Conservation (phyloP, 2,888 invertebrate genomes). For the Scaptodrosophila latifasciaeformis region DNA sequence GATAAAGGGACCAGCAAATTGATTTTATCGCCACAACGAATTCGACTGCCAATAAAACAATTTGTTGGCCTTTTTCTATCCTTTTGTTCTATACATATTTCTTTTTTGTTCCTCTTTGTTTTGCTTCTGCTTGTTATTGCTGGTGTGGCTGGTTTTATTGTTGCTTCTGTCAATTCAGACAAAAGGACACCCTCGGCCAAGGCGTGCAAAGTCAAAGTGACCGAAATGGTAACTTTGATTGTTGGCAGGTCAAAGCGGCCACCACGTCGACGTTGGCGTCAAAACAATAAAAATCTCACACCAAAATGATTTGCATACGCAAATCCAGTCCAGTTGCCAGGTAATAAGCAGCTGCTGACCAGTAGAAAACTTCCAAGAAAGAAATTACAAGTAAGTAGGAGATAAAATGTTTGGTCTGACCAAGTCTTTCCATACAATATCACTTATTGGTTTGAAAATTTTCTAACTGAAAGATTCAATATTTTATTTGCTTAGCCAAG, state of each 20-base stretch:
- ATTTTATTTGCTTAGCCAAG: too few relatives aligned
- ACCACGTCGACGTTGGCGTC: neutral
- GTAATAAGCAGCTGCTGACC: neutral
- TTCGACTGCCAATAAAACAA: constrained; percentile 64
- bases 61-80: constrained; percentile 41
- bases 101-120: neutral
- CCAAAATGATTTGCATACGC: constrained; percentile 2
- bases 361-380: too few relatives aligned
- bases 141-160: neutral
- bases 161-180: too few relatives aligned
- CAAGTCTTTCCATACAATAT: too few relatives aligned
- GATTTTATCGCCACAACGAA: constrained; percentile 59
- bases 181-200: constrained; percentile 28
- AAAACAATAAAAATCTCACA: too few relatives aligned
- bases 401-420: too few relatives aligned
- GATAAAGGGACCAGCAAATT: constrained; percentile 50
- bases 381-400: neutral
- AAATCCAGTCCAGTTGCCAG: constrained; percentile 19
- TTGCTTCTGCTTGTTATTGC: neutral
- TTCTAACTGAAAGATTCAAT: too few relatives aligned
- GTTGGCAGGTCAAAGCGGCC: constrained; percentile 16
- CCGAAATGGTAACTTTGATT: too few relatives aligned
- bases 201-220: constrained; percentile 34
- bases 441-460: too few relatives aligned
- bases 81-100: constrained; percentile 34